A percentile compares a stretch with the other conserved stretches of the same genome.
Conservation (phyloP, 2,888 invertebrate genomes). For the Leucophenga montana region DNA sequence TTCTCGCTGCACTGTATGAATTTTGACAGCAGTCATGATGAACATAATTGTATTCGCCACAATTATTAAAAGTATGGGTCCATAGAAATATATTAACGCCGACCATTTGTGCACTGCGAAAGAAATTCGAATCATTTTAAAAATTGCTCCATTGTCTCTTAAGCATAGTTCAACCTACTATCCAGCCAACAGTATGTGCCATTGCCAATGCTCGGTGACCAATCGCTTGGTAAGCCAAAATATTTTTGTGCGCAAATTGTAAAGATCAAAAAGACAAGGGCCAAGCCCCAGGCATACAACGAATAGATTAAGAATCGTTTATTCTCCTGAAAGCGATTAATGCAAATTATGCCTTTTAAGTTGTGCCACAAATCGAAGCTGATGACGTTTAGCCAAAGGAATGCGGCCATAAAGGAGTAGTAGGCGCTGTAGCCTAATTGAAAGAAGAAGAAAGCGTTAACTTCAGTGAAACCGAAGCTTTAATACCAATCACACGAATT, state of each 20-base stretch:
- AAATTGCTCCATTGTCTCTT: background rate
- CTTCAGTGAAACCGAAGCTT: no score
- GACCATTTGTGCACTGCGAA: slow-evolving; percentile 64
- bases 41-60: slow-evolving; percentile 70
- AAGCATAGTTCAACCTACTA: slow-evolving; percentile 69
- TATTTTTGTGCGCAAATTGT: slow-evolving; percentile 66
- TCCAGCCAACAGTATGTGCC: slow-evolving; percentile 76
- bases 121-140: background rate
- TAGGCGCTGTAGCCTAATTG: slow-evolving; percentile 79
- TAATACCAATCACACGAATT: no score
- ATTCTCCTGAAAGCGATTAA: slow-evolving; percentile 64
- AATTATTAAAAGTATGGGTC: slow-evolving; percentile 68
- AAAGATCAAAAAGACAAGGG: slow-evolving; percentile 57
- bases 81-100: slow-evolving; percentile 69
- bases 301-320: slow-evolving; percentile 70
- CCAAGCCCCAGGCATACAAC: slow-evolving; percentile 70
- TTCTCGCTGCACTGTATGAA: slow-evolving; percentile 69
- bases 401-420: slow-evolving; percentile 85
- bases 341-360: slow-evolving; percentile 67
- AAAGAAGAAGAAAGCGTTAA: no score
- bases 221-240: slow-evolving; percentile 47
- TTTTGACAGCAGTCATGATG: slow-evolving; percentile 69
- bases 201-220: slow-evolving; percentile 72
- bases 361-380: slow-evolving; percentile 89
- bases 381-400: slow-evolving; percentile 91